Conservation (phyloP, 1,140 invertebrate genomes). For the Drosophila sp. region DNA sequence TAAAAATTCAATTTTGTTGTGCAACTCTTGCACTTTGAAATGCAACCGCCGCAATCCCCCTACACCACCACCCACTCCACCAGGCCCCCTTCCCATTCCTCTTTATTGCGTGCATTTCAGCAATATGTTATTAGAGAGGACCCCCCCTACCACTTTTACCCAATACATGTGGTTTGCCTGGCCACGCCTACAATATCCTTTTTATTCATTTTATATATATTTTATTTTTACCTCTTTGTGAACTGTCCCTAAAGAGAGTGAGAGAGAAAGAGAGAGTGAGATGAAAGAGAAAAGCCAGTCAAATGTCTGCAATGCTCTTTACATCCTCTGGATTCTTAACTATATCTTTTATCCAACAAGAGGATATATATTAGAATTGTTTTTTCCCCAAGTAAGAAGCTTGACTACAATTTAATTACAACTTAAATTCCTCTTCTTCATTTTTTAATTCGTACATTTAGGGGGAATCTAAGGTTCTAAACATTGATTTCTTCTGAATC, state of each 20-base stretch:
- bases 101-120: constrained; percentile 52
- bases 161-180: not conserved
- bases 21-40: constrained; percentile 53
- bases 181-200: constrained; percentile 35
- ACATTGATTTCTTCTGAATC: too few relatives aligned
- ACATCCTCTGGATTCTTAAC: too few relatives aligned
- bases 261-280: not conserved
- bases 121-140: constrained; percentile 57
- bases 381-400: too few relatives aligned
- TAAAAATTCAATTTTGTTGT: constrained; percentile 68
- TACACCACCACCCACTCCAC: not conserved
- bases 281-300: not conserved
- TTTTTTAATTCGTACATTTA: too few relatives aligned
- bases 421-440: too few relatives aligned
- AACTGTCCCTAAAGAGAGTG: not conserved
- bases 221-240: not conserved
- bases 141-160: not conserved
- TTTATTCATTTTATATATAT: constrained; percentile 1
- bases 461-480: too few relatives aligned
- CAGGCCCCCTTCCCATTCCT: not conserved
- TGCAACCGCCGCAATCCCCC: constrained; percentile 10
- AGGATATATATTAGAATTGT: too few relatives aligned
- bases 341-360: not conserved
- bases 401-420: too few relatives aligned
- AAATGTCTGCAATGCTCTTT: not conserved